phyloP scores from a whole-genome alignment of 2,888 invertebrate species.

The Hyposoter didymator region DNA sequence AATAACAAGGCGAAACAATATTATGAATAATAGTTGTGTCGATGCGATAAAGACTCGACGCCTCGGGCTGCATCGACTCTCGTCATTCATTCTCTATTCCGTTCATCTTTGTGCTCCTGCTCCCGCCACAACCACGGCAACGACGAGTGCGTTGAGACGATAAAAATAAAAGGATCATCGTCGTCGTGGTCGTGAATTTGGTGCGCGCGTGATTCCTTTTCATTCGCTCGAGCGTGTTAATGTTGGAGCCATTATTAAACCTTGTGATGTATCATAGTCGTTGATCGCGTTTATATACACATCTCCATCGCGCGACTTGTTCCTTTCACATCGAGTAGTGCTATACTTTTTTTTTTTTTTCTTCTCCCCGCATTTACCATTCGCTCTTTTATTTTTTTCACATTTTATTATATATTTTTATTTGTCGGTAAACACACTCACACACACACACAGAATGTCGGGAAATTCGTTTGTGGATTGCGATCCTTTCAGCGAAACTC shows the following conservation, averaged over 20 bases:
- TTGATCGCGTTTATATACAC: conserved; percentile 12
- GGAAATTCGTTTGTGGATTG: conserved; percentile 73
- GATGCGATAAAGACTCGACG: no score
- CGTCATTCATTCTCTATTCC: no score
- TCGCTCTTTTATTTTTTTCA: background rate
- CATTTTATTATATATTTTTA: background rate
- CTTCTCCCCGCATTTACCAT: no score
- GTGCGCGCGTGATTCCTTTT: background rate
- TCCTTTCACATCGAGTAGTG: conserved; percentile 15
- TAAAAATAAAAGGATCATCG: no score
- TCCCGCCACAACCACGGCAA: no score
- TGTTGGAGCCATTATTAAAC: conserved; percentile 10
- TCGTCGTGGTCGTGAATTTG: no score
- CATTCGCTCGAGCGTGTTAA: conserved; percentile 6
- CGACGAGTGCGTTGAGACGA: no score
- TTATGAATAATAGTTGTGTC: no score
- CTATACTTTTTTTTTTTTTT: background rate
- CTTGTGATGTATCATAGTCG: conserved; percentile 31
- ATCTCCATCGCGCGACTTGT: background rate
- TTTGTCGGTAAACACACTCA: background rate
- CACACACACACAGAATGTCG: conserved; percentile 74
- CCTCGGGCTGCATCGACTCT: no score
- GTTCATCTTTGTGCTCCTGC: no score
- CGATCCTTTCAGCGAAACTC: conserved; percentile 80
- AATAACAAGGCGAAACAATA: conserved; percentile 8